A percentile compares a stretch with the other conserved stretches of the same genome.
Evolutionary conservation across 2,888 invertebrate species (phyloP).

Genomic region (Petrolisthes manimaculis): DNA sequence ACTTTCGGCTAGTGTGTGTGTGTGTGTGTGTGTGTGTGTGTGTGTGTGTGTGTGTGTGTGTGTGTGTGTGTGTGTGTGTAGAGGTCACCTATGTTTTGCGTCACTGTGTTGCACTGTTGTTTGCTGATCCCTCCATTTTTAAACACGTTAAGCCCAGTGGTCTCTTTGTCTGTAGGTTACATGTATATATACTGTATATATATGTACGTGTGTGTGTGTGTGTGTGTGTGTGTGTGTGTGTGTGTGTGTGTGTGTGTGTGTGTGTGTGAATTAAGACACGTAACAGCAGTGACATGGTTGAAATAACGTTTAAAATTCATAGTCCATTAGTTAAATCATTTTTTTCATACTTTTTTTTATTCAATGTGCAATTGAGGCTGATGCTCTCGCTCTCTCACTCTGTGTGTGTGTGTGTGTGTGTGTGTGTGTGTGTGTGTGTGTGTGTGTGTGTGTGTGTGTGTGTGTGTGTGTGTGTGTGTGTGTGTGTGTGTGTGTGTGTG

Average conservation of each 20-base stretch:
- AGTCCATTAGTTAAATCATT: neutral
- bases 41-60: slow-evolving; percentile 2
- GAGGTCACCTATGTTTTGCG: too few species aligned
- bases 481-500: neutral
- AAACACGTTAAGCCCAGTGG: too few species aligned
- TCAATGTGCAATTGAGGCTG: neutral
- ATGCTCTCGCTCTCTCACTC: too few species aligned
- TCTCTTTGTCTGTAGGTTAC: too few species aligned
- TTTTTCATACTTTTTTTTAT: neutral
- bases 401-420: neutral
- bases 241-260: too few species aligned
- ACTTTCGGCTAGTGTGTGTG: neutral
- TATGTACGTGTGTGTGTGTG: neutral
- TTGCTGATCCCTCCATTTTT: too few species aligned
- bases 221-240: too few species aligned
- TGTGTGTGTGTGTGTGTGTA: too few species aligned
- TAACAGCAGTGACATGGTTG: too few species aligned
- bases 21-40: slow-evolving; percentile 20
- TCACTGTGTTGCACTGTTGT: too few species aligned
- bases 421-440: neutral
- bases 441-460: neutral
- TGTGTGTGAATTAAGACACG: too few species aligned
- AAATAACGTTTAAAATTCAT: neutral
- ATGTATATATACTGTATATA: neutral
- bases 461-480: neutral